Percentiles rank a stretch among this genome's conserved stretches.
phyloP scores from a whole-genome alignment of 2,888 invertebrate genomes.

The Flabesymbios commensalis region DNA sequence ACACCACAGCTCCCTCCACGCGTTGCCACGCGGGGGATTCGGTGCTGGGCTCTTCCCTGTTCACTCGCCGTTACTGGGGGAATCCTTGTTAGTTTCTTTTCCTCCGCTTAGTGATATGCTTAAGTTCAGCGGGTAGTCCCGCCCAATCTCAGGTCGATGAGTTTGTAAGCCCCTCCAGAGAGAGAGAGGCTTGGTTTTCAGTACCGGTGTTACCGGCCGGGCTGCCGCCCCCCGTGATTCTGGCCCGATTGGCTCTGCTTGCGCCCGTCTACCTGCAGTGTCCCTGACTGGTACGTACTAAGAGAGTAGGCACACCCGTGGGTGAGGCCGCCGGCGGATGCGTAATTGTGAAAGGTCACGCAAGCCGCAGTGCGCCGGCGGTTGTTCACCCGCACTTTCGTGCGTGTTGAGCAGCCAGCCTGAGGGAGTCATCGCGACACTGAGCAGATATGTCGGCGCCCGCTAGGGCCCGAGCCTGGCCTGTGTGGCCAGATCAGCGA shows the following conservation, averaged over 20 bases:
- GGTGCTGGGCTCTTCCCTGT: constrained; percentile 69
- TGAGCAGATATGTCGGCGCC: too few relatives aligned
- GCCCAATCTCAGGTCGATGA: too few relatives aligned
- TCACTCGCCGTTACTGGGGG: constrained; percentile 71
- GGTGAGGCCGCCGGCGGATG: neutral
- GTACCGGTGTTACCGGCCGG: neutral
- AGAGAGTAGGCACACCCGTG: neutral
- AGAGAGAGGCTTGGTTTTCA: neutral
- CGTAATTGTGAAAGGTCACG: neutral
- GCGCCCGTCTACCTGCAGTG: neutral
- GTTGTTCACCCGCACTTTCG: too few relatives aligned
- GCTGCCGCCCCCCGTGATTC: neutral
- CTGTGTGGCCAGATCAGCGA: neutral
- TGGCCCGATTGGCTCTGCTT: too few relatives aligned
- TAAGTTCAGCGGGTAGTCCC: constrained; percentile 67
- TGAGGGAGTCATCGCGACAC: neutral
- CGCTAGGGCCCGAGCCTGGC: too few relatives aligned
- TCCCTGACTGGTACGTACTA: neutral
- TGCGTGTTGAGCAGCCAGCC: neutral
- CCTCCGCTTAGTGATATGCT: constrained; percentile 75
- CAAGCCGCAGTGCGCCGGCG: neutral
- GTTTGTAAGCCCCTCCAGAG: constrained; percentile 51
- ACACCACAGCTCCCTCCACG: too few relatives aligned
- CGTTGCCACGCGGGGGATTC: too few relatives aligned
- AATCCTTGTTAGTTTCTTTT: constrained; percentile 73